Evolutionary conservation across 2,797 vertebrate species (phyloP), one percentile per base, ranked within the genome.

Genomic region (Bradypus variegatus): DNA sequence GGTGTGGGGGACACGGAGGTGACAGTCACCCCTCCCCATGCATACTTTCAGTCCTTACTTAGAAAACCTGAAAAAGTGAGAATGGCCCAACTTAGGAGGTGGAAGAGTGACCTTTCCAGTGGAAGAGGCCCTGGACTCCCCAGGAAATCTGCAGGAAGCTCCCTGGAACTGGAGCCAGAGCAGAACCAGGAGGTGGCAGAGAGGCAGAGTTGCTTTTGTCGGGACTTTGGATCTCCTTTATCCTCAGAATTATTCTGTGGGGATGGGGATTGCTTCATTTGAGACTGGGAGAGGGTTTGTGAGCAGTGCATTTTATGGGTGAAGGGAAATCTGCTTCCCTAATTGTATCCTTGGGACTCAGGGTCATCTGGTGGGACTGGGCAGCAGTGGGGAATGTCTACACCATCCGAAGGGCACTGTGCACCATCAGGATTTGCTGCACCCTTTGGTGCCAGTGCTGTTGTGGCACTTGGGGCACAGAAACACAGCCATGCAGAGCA

Each of bases 211-310:
- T 9, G 15, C 76, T 45, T 62, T 2, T 6, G 27, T 3, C 6
- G 13, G 38, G 25, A 23, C 29, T 33, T 19, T 2, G 72, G 64
- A 21, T 36, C 29, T 72, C 72, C 9, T 50, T n/a, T 45, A 10
- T n/a, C 23, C 2, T 8, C 18, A 27, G 73, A 65, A 8, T 36
- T 25, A 11, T 3, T 69, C 67, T 64, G 50, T 14, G 38, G 87
- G 38, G 36, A 23, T 0, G 4, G 62, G 45, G 12, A 3, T 1
- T 2, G 1, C 5, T 10, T 48, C 11, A 0, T 1, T 6, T 15
- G 86, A 33, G 14, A 29, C 2, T 41, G 11, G 45, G 45, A 13
- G 67, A 1, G 21, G 64, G 69, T 64, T 18, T 10, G 13, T 0
- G 41, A 3, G 50, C 25, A 5, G 3, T 2, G 18, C 2, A 0